A percentile compares a stretch with the other conserved stretches of the same genome.
Evolutionary conservation across 1,140 invertebrate species (phyloP).

Genomic region (Melitaea cinxia): DNA sequence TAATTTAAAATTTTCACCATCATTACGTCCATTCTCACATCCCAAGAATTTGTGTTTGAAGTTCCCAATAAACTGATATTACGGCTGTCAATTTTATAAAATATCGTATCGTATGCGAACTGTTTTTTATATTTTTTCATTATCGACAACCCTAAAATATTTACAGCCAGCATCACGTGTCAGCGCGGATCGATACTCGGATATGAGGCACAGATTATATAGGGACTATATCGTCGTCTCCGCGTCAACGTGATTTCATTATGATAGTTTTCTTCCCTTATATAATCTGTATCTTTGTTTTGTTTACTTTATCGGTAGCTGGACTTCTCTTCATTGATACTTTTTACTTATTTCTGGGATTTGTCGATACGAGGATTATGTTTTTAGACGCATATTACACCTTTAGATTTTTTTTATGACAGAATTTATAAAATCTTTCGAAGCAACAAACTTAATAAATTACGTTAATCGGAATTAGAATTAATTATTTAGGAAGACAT

Average conservation of each 20-base stretch:
- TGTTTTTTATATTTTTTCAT: not conserved
- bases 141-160: slow-evolving; percentile 32
- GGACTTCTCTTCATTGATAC: too few species aligned
- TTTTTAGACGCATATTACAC: too few species aligned
- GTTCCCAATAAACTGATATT: not conserved
- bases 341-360: too few species aligned
- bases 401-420: too few species aligned
- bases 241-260: slow-evolving; percentile 15
- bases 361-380: too few species aligned
- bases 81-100: not conserved
- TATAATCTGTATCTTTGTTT: slow-evolving; percentile 7
- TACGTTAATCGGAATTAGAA: too few species aligned
- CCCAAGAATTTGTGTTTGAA: not conserved
- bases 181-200: slow-evolving; percentile 49
- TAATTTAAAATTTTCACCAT: too few species aligned
- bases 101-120: not conserved
- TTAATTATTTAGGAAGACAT: too few species aligned
- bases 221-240: slow-evolving; percentile 20
- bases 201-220: slow-evolving; percentile 46
- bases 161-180: slow-evolving; percentile 38
- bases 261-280: slow-evolving; percentile 2
- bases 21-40: too few species aligned
- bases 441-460: too few species aligned
- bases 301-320: not conserved
- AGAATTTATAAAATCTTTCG: too few species aligned